Evolutionary conservation across 1,140 invertebrate genomes (phyloP).

Genomic region (Pemphigus obesinymphae): DNA sequence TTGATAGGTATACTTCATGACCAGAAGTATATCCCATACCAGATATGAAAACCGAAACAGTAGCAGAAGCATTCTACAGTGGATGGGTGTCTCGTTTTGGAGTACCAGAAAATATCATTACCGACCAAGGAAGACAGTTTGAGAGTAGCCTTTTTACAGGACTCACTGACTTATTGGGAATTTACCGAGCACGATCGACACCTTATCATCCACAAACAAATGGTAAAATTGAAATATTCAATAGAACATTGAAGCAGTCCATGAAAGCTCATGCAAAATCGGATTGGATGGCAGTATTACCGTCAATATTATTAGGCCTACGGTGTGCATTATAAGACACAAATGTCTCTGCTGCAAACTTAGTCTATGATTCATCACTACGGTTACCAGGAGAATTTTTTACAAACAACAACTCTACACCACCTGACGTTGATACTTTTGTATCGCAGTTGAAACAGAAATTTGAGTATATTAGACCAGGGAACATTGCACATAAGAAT

Average conservation of each 20-base stretch:
- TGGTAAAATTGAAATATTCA: constrained; percentile 45
- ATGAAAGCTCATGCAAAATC: constrained; percentile 44
- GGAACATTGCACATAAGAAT: not conserved
- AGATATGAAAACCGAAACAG: constrained; percentile 48
- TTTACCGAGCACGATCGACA: constrained; percentile 47
- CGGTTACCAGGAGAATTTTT: not conserved
- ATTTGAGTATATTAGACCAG: not conserved
- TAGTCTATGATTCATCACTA: not conserved
- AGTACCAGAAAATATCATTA: constrained; percentile 47
- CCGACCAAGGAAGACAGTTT: constrained; percentile 50
- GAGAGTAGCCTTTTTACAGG: constrained; percentile 42
- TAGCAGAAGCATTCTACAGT: constrained; percentile 42
- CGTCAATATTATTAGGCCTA: not conserved
- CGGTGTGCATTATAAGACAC: not conserved
- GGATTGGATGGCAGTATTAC: not conserved
- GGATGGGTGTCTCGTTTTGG: constrained; percentile 49
- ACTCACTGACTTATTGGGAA: not conserved
- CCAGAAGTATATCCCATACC: constrained; percentile 47
- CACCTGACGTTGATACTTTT: not conserved
- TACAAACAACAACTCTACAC: not conserved
- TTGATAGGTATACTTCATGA: constrained; percentile 50
- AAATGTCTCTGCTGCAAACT: not conserved
- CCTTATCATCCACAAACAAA: constrained; percentile 50
- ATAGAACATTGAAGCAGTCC: constrained; percentile 51
- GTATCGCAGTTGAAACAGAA: not conserved